Conservation (phyloP, 1,140 invertebrate species). For the Camponotus floridanus region DNA sequence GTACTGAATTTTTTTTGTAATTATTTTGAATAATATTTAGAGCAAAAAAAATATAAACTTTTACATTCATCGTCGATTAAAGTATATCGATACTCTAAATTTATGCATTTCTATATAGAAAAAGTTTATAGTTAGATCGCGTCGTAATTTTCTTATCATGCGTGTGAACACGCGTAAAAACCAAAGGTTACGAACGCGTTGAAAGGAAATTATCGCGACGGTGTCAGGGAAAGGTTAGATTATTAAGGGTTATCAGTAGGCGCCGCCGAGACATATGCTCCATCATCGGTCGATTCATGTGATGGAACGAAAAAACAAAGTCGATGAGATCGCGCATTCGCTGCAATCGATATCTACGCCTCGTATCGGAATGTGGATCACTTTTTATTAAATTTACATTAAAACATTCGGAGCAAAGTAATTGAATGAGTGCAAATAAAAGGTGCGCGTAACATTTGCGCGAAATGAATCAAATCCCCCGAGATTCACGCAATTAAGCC, state of each 20-base stretch:
- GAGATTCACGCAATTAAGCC: background rate
- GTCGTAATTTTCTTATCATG: conserved; percentile 29
- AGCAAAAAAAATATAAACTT: background rate
- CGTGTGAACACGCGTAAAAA: background rate
- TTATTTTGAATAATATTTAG: background rate
- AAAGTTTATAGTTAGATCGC: conserved; percentile 3
- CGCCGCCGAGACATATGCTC: conserved; percentile 45
- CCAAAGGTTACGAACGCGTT: conserved; percentile 23
- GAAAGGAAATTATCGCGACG: conserved; percentile 50
- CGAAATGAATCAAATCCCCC: background rate
- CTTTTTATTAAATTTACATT: background rate
- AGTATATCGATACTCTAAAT: conserved; percentile 12
- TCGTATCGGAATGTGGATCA: background rate
- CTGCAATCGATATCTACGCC: background rate
- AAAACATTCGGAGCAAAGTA: background rate
- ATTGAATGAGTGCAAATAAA: background rate
- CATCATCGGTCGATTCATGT: conserved; percentile 64
- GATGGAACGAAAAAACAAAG: conserved; percentile 13
- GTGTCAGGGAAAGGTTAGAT: conserved; percentile 31
- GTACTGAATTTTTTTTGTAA: background rate
- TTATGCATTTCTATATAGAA: background rate
- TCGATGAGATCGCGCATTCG: conserved; percentile 28
- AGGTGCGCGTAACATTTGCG: background rate
- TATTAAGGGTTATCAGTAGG: conserved; percentile 35
- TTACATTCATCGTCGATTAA: conserved; percentile 16